These are phyloP conservation scores for Temnothorax longispinosus DNA, from an alignment of 1,140 invertebrate species.

Conservation along the genomic window DNA sequence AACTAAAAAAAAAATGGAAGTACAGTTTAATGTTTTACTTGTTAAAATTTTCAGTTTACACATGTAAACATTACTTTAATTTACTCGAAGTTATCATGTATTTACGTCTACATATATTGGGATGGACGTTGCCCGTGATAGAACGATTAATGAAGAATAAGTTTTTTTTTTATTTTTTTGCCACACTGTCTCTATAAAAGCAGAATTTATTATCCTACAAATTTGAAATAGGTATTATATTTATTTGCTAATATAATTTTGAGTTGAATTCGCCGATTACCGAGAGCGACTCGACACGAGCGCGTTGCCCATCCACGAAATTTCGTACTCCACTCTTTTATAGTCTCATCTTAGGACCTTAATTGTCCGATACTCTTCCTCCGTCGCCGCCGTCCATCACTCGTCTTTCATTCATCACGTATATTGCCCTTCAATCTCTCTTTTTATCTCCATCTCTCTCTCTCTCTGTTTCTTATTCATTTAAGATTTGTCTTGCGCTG, in stretches of 20 bases:
- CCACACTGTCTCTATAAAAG: background rate
- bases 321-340: background rate
- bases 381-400: background rate
- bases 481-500: constrained; percentile 82
- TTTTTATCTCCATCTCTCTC: background rate
- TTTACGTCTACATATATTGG: too few species aligned
- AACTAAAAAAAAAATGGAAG: too few species aligned
- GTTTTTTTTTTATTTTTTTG: background rate
- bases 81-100: too few species aligned
- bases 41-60: too few species aligned
- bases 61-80: too few species aligned
- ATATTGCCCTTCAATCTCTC: constrained; percentile 15
- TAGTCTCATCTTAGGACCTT: background rate
- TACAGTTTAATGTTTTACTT: too few species aligned
- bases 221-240: background rate
- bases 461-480: constrained; percentile 69
- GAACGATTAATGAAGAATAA: background rate
- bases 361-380: constrained; percentile 16
- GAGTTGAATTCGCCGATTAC: constrained; percentile 6
- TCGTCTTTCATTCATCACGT: constrained; percentile 38
- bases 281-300: background rate
- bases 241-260: background rate
- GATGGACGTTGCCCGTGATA: too few species aligned
- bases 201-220: background rate
- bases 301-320: background rate